These are phyloP conservation scores for Schizaphis graminum DNA, from an alignment of 2,888 invertebrate species.

Conservation along the genomic window DNA sequence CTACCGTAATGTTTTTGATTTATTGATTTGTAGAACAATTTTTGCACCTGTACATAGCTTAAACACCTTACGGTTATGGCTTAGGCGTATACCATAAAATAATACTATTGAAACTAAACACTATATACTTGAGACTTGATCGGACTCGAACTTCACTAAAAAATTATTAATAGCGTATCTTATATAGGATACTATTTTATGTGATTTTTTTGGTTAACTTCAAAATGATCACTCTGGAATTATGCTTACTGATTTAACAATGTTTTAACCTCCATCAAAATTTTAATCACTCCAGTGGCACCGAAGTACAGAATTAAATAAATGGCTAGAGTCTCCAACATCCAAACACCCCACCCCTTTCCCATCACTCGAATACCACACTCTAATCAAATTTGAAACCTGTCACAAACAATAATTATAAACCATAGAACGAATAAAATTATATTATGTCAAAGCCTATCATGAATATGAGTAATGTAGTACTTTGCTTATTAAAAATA, in stretches of 20 bases:
- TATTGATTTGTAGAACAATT: not conserved
- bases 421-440: too few species aligned
- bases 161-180: not conserved
- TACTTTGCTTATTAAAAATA: too few species aligned
- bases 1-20: not conserved
- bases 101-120: not conserved
- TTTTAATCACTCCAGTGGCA: not conserved
- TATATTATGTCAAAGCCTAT: too few species aligned
- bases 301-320: too few species aligned
- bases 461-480: too few species aligned
- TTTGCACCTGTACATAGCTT: not conserved
- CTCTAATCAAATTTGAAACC: too few species aligned
- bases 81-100: not conserved
- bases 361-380: too few species aligned
- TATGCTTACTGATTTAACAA: not conserved
- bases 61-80: not conserved
- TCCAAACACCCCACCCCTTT: too few species aligned
- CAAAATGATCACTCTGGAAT: not conserved
- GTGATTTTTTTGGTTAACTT: not conserved
- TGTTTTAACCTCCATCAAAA: not conserved
- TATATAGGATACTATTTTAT: not conserved
- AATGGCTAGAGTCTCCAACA: too few species aligned
- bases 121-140: not conserved
- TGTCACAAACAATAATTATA: too few species aligned
- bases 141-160: not conserved